Conservation (phyloP, 2,797 vertebrate species). For the Moxostoma hubbsi region DNA sequence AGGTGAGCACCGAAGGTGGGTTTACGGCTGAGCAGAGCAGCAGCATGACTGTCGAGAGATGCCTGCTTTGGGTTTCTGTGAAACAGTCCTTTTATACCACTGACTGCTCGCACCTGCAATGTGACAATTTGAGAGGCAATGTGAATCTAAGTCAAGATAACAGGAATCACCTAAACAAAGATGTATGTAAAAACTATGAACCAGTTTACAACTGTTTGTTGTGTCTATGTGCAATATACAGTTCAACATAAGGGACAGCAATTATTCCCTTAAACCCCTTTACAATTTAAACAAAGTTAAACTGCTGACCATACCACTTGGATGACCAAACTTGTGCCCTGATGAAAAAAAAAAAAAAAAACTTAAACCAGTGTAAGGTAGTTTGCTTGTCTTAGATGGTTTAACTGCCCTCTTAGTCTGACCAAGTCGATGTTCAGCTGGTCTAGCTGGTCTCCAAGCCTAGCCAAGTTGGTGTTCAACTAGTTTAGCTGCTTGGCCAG, state of each 20-base stretch:
- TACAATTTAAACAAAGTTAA: background rate
- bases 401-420: too few relatives aligned
- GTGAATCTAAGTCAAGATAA: slow-evolving; percentile 6
- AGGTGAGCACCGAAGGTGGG: slow-evolving; percentile 93
- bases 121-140: background rate
- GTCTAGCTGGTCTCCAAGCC: too few relatives aligned
- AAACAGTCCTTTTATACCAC: slow-evolving; percentile 97
- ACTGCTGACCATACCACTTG: background rate
- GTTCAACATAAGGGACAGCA: background rate
- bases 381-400: too few relatives aligned
- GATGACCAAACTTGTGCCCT: background rate
- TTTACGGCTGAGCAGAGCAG: slow-evolving; percentile 89
- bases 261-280: background rate
- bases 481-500: too few relatives aligned
- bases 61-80: slow-evolving; percentile 97
- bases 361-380: background rate
- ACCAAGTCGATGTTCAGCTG: too few relatives aligned
- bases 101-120: slow-evolving; percentile 87
- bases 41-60: slow-evolving; percentile 99
- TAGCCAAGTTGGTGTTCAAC: too few relatives aligned
- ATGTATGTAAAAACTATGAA: background rate
- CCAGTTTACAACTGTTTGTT: background rate
- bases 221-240: background rate
- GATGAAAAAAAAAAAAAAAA: background rate
- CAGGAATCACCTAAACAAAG: slow-evolving; percentile 4